Percentiles rank a stretch among this genome's conserved stretches.
These are phyloP conservation scores for Torymus aiolomorphi DNA, from an alignment of 2,888 invertebrate genomes.

Conservation along the genomic window DNA sequence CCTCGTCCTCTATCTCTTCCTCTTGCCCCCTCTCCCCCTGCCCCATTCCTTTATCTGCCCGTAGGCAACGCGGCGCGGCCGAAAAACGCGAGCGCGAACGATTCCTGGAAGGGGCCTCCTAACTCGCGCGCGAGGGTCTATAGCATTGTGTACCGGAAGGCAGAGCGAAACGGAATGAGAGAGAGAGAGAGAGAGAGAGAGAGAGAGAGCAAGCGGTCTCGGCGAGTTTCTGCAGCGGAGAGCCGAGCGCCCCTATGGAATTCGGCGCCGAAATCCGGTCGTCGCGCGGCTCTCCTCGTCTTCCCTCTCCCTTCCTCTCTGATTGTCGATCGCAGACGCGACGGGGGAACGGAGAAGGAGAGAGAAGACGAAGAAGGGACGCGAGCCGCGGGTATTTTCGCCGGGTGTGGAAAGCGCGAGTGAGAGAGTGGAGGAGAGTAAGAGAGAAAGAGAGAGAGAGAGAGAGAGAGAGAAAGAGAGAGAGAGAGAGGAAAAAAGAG, in stretches of 20 bases:
- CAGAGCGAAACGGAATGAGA: not conserved
- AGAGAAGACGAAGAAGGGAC: conserved; percentile 54
- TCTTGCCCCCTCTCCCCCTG: not conserved
- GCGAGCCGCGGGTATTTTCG: conserved; percentile 26
- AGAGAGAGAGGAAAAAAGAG: conserved; percentile 1
- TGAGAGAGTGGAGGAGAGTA: conserved; percentile 1
- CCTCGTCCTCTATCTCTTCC: not conserved
- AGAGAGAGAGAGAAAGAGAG: conserved; percentile 8
- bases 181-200: conserved; percentile 12
- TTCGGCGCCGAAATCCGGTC: conserved; percentile 35
- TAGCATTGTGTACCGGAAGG: conserved; percentile 23
- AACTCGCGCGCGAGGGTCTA: conserved; percentile 49
- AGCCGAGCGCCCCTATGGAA: not conserved
- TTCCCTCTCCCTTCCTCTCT: conserved; percentile 79
- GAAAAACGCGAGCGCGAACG: conserved; percentile 68
- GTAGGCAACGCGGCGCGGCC: conserved; percentile 58
- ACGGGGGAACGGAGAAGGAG: conserved; percentile 70
- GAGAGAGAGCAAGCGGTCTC: conserved; percentile 22
- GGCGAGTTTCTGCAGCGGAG: conserved; percentile 8
- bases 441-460: not conserved
- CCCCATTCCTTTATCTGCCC: conserved; percentile 62
- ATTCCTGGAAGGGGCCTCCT: conserved; percentile 70
- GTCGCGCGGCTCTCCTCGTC: conserved; percentile 79
- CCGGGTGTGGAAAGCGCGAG: conserved; percentile 19
- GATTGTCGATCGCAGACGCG: conserved; percentile 20